Percentiles rank a stretch among this genome's conserved stretches.
Evolutionary conservation across 2,797 vertebrate genomes (phyloP).

Genomic region (Myotis vivesi): DNA sequence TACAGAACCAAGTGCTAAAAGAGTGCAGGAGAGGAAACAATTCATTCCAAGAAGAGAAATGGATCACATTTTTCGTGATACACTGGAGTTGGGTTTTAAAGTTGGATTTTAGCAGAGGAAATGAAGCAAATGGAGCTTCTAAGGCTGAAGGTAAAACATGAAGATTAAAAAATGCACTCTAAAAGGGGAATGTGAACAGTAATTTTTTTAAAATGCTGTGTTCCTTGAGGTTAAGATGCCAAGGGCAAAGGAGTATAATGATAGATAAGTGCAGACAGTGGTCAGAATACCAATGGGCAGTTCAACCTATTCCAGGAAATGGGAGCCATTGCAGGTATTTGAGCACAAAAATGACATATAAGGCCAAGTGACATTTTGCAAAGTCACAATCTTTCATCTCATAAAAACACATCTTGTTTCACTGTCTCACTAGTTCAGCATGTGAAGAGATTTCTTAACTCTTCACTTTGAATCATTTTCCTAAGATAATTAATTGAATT

Average conservation of each 20-base stretch:
- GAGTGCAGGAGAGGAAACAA: background rate
- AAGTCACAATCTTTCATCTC: conserved; percentile 35
- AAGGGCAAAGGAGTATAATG: background rate
- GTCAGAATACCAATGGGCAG: background rate
- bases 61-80: background rate
- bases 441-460: conserved; percentile 50
- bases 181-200: background rate
- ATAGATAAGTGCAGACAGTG: background rate
- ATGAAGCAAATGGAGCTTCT: background rate
- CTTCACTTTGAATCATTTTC: conserved; percentile 60
- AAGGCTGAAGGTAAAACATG: background rate
- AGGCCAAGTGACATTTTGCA: background rate
- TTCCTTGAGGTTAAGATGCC: background rate
- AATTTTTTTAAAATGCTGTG: background rate
- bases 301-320: background rate
- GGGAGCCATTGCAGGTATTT: background rate
- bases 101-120: conserved; percentile 8
- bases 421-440: conserved; percentile 5
- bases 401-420: background rate
- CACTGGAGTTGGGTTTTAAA: background rate
- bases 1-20: background rate
- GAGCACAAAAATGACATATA: background rate
- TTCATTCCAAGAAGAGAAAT: background rate
- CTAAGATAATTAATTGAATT: conserved; percentile 61
- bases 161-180: background rate